Base-by-base conservation (phyloP, 2,113 vertebrate genomes). In the Lophotis ruficrista region DNA sequence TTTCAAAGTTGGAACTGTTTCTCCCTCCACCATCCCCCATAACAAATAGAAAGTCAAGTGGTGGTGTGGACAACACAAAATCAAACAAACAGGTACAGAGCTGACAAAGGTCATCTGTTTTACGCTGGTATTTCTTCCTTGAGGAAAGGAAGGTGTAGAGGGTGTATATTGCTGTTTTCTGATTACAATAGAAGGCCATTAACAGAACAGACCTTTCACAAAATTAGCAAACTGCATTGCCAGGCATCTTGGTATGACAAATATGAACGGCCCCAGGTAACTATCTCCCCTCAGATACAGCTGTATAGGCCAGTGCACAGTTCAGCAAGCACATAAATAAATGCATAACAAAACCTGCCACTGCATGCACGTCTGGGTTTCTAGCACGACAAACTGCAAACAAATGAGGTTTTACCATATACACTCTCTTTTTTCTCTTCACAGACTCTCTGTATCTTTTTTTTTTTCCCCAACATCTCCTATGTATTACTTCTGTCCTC, bases 391-490 rank as follows among this genome's bases (percentile, higher is more conserved):
- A 87, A 94, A 94, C 84, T 75, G 54, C 85, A 92, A 90, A 88
- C 51, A 93, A 94, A 95, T 62, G 45, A 96, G 72, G 38, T 68
- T 96, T 90, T 69, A 65, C 60, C 45, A 18, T 20, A 69, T 6
- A 54, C 37, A 23, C 21, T 89, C 48, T 10, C 57, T 76, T 58
- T 84, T 96, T 77, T 97, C 86, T 73, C 80, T 95, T 98, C 95
- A 92, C 84, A 97, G 91, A 76, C 9, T 38, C 41, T 41, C 25
- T 48, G 35, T 22, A 51, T 30, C 62, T 88, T 87, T 64, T n/a
- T 88, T 87, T 64, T n/a, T 54, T 31, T 6, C 4, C 19, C 13
- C 53, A 93, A 66, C 53, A 70, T 43, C 62, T 60, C 61, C 43
- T 33, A 64, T 7, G 5, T 71, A 48, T 77, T 64, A 37, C 56